These are phyloP conservation scores for Limonius californicus DNA, from an alignment of 1,140 invertebrate species.

Conservation along the genomic window DNA sequence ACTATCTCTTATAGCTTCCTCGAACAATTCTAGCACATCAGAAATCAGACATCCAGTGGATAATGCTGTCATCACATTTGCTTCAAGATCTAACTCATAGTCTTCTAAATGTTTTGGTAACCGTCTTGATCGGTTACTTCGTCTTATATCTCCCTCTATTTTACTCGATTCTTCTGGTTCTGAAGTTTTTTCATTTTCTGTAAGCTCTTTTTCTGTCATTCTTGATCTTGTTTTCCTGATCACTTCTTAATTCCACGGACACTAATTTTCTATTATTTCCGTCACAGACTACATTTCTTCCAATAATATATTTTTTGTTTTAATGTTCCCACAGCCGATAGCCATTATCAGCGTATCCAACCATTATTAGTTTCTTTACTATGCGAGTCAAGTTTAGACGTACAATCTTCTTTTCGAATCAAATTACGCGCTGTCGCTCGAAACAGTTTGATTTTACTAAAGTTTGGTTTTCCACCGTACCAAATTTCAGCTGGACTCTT, in stretches of 20 bases:
- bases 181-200: neutral
- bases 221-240: conserved; percentile 10
- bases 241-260: too few species aligned
- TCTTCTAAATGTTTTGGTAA: neutral
- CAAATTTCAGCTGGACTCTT: conserved; percentile 18
- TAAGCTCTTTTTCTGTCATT: conserved; percentile 3
- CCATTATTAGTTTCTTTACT: conserved; percentile 26
- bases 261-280: neutral
- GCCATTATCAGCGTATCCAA: conserved; percentile 33
- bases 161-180: neutral
- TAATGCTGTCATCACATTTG: neutral
- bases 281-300: conserved; percentile 25
- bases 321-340: conserved; percentile 35
- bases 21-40: neutral
- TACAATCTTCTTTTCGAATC: conserved; percentile 22
- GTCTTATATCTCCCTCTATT: neutral
- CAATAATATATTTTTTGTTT: conserved; percentile 30
- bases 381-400: conserved; percentile 25
- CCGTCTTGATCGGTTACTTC: neutral
- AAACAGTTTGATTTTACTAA: conserved; percentile 36
- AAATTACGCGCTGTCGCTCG: conserved; percentile 28
- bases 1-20: neutral
- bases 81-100: neutral
- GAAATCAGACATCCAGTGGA: neutral
- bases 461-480: conserved; percentile 33